These are phyloP conservation scores for Hybognathus amarus DNA, from an alignment of 2,797 vertebrate species.

Conservation along the genomic window DNA sequence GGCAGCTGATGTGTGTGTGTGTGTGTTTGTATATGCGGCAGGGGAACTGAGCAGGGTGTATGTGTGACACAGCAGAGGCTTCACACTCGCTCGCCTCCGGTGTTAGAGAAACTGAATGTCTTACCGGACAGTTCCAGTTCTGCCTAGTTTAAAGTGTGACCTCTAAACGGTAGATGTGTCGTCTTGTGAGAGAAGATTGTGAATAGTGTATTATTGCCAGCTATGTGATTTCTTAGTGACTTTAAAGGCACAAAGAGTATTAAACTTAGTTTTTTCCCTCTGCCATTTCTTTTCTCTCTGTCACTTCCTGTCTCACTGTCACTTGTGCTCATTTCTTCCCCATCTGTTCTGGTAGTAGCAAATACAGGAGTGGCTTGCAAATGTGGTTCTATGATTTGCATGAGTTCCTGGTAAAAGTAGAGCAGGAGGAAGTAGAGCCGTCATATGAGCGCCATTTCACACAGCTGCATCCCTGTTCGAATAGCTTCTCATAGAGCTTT, in stretches of 20 bases:
- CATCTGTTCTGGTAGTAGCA: slow-evolving; percentile 54
- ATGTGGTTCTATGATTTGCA: slow-evolving; percentile 72
- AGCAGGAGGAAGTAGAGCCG: slow-evolving; percentile 41
- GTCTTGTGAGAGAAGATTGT: slow-evolving; percentile 4
- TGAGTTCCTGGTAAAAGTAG: slow-evolving; percentile 64
- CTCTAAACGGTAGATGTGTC: not conserved
- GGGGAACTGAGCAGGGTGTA: slow-evolving; percentile 40
- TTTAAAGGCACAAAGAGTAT: not conserved
- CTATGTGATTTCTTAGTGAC: not conserved
- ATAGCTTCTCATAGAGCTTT: not conserved
- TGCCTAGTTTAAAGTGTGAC: slow-evolving; percentile 36
- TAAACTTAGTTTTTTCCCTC: not conserved
- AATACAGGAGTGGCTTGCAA: slow-evolving; percentile 70
- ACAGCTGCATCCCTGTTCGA: slow-evolving; percentile 42
- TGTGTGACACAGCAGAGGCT: slow-evolving; percentile 38
- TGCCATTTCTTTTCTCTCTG: slow-evolving; percentile 31
- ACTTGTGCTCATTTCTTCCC: slow-evolving; percentile 45
- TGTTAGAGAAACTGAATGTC: slow-evolving; percentile 37
- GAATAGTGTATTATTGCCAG: not conserved
- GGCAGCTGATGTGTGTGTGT: slow-evolving; percentile 43
- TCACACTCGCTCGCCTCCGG: slow-evolving; percentile 23
- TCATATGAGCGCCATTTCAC: slow-evolving; percentile 42
- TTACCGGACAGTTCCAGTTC: slow-evolving; percentile 27
- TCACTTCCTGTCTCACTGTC: slow-evolving; percentile 3
- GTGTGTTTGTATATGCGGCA: slow-evolving; percentile 24